phyloP scores from a whole-genome alignment of 1,140 invertebrate genomes.

The Drosophila guanche region DNA sequence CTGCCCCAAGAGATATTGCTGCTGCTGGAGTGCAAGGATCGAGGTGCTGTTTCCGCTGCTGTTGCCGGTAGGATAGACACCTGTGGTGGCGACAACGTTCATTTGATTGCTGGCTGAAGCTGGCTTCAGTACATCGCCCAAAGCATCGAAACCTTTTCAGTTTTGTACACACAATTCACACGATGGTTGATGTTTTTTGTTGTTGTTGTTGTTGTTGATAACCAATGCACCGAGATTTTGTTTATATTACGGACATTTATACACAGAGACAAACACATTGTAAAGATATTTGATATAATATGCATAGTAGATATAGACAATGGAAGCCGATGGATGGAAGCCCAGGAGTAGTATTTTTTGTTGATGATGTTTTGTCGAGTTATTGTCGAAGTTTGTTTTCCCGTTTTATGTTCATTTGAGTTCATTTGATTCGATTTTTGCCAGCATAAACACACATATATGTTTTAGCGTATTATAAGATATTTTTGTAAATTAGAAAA shows the following conservation, averaged over 20 bases:
- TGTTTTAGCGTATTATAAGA: slow-evolving; percentile 32
- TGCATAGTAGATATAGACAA: slow-evolving; percentile 37
- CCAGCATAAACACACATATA: slow-evolving; percentile 44
- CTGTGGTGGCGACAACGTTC: slow-evolving; percentile 81
- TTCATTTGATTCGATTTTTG: slow-evolving; percentile 28
- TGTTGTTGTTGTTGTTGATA: slow-evolving; percentile 44
- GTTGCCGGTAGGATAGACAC: slow-evolving; percentile 57
- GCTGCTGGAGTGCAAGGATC: slow-evolving; percentile 44
- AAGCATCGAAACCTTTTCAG: slow-evolving; percentile 87
- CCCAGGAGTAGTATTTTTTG: slow-evolving; percentile 43
- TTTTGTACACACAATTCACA: slow-evolving; percentile 35
- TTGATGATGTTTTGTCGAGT: slow-evolving; percentile 27
- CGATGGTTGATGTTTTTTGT: slow-evolving; percentile 30
- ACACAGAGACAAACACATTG: slow-evolving; percentile 73
- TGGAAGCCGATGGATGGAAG: slow-evolving; percentile 62
- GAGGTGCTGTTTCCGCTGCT: slow-evolving; percentile 72
- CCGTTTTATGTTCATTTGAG: slow-evolving; percentile 40
- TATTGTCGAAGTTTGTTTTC: slow-evolving; percentile 35
- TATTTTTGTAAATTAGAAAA: slow-evolving; percentile 35
- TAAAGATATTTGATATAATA: slow-evolving; percentile 35
- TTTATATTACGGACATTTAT: slow-evolving; percentile 67
- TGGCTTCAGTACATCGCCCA: slow-evolving; percentile 89
- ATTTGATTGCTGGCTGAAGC: slow-evolving; percentile 83
- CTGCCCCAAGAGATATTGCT: slow-evolving; percentile 82
- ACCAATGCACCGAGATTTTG: slow-evolving; percentile 64